A percentile compares a stretch with the other conserved stretches of the same genome.
Evolutionary conservation across 2,888 invertebrate species (phyloP).

Genomic region (Rhagium mordax): DNA sequence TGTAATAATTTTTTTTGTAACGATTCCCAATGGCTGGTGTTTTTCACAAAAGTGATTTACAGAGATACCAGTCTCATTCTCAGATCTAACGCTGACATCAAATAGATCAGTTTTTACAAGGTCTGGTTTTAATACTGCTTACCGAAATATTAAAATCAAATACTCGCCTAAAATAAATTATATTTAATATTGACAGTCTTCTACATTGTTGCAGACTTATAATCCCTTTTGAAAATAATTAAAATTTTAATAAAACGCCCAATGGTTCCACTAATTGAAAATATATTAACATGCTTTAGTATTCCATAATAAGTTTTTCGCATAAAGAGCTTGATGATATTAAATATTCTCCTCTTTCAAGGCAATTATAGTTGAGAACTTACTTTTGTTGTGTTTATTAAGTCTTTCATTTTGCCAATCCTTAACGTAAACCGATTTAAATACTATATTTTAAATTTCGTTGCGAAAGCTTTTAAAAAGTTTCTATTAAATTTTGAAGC

Average conservation of each 20-base stretch:
- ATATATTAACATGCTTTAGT: slow-evolving; percentile 10
- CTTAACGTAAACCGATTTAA: slow-evolving; percentile 22
- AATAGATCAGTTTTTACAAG: too few relatives aligned
- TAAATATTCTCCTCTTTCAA: slow-evolving; percentile 6
- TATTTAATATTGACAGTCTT: not conserved
- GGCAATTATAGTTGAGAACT: slow-evolving; percentile 28
- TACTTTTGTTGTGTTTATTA: slow-evolving; percentile 28
- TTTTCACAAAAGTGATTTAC: too few relatives aligned
- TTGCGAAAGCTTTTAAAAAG: slow-evolving; percentile 16
- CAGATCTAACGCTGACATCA: too few relatives aligned
- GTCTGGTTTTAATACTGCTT: not conserved
- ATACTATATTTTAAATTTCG: slow-evolving; percentile 20
- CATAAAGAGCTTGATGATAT: slow-evolving; percentile 13
- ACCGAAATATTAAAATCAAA: not conserved
- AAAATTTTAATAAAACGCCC: not conserved
- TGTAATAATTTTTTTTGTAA: too few relatives aligned
- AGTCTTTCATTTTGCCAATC: slow-evolving; percentile 19
- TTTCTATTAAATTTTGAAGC: slow-evolving; percentile 21
- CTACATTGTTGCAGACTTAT: not conserved
- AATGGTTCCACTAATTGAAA: slow-evolving; percentile 5
- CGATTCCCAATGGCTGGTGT: too few relatives aligned
- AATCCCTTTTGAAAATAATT: not conserved
- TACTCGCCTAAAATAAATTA: not conserved
- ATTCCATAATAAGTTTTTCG: slow-evolving; percentile 8
- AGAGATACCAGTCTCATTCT: too few relatives aligned